A percentile compares a stretch with the other conserved stretches of the same genome.
Evolutionary conservation across 1,140 invertebrate genomes (phyloP).

Genomic region (Drosophila micromelanica): DNA sequence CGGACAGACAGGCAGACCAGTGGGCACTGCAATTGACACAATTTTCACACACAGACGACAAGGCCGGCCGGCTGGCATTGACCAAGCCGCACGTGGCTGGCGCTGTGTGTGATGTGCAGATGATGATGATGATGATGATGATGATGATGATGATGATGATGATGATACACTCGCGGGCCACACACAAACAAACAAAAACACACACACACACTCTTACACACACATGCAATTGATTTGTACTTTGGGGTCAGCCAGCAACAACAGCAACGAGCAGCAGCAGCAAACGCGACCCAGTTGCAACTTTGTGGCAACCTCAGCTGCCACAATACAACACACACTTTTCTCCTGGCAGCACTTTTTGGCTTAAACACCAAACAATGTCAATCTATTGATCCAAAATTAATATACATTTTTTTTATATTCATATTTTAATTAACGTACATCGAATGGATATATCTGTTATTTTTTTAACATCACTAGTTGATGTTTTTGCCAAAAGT

Average conservation of each 20-base stretch:
- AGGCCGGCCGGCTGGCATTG: conserved; percentile 54
- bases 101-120: conserved; percentile 29
- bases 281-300: conserved; percentile 21
- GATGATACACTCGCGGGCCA: conserved; percentile 44
- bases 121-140: conserved; percentile 47
- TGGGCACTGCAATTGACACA: conserved; percentile 81
- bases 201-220: conserved; percentile 54
- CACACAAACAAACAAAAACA: conserved; percentile 16
- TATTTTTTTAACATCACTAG: no score
- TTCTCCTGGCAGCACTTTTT: background rate
- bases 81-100: conserved; percentile 55
- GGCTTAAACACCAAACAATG: no score
- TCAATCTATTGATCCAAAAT: no score
- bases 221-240: conserved; percentile 80
- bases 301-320: background rate
- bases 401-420: no score
- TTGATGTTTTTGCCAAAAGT: no score
- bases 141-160: conserved; percentile 33
- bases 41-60: conserved; percentile 58
- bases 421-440: no score
- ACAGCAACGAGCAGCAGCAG: conserved; percentile 27
- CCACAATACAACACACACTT: conserved; percentile 7
- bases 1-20: conserved; percentile 14
- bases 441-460: no score
- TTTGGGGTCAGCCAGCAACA: conserved; percentile 71